Conservation (phyloP, 2,113 vertebrate genomes). For the Atherinomorus stipes region DNA sequence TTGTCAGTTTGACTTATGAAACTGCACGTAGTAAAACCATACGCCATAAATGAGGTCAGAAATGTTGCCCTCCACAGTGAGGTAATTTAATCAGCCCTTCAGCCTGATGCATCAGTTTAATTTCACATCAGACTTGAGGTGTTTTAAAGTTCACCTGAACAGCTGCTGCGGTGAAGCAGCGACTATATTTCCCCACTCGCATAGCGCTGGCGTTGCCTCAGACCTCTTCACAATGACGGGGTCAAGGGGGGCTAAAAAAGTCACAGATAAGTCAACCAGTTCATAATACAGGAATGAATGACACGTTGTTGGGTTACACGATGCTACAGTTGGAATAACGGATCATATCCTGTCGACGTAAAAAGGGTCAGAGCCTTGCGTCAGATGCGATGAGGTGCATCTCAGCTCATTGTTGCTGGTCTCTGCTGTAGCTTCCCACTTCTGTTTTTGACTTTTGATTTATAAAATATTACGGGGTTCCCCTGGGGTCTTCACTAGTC, state of each 20-base stretch:
- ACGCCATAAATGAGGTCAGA: constrained; percentile 7
- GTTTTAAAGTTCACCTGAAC: constrained; percentile 67
- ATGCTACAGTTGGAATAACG: constrained; percentile 15
- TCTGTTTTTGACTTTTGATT: background rate
- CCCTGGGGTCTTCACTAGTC: no score
- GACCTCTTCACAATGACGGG: constrained; percentile 4
- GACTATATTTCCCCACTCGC: constrained; percentile 18
- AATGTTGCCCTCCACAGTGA: constrained; percentile 16
- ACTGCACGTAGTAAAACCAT: background rate
- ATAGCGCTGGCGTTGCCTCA: background rate
- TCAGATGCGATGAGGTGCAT: constrained; percentile 4
- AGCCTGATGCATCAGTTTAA: constrained; percentile 17
- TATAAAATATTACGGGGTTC: background rate
- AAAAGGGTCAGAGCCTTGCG: background rate
- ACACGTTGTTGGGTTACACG: constrained; percentile 39
- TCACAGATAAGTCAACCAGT: background rate
- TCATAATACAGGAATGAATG: constrained; percentile 35
- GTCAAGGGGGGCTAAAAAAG: constrained; percentile 30
- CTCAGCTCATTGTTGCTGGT: background rate
- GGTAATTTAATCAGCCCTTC: constrained; percentile 3
- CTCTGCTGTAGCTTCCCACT: background rate
- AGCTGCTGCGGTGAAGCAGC: constrained; percentile 44
- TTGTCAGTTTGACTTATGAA: constrained; percentile 2
- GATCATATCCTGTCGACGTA: constrained; percentile 2
- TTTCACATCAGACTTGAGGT: constrained; percentile 13